Evolutionary conservation across 92 coral and sea anemone species (phyloP), one percentile per base, ranked within the genome.

Genomic region (Hydrozoanthus gracilis): DNA sequence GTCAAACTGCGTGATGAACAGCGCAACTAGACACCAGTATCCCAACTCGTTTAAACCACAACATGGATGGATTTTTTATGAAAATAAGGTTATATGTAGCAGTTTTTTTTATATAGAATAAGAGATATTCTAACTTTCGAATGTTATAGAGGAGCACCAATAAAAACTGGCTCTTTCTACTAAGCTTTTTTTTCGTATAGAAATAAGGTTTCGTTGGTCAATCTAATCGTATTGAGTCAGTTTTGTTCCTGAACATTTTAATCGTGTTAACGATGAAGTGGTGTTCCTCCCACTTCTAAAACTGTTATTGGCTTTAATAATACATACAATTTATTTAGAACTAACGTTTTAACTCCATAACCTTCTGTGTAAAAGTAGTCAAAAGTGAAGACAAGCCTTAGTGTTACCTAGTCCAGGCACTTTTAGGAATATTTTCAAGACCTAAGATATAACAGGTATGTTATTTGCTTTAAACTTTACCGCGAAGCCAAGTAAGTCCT

Each of bases 361-460:
- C 61, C 61, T 54, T 54, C 61, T 54, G 61, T 54, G 61, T n/a
- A n/a, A n/a, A n/a, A n/a, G n/a, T n/a, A n/a, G n/a, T 54, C 61
- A 54, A 54, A 54, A 54, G 61, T 54, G 61, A 54, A 54, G 61
- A 0, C 61, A 54, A 54, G n/a, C n/a, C n/a, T n/a, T n/a, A n/a
- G 61, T 54, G 61, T 54, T 0, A 54, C 61, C 61, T 54, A 54
- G 61, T 54, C 61, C 61, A 54, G 61, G 61, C 61, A 54, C 61
- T 54, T 54, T 54, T 54, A 54, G 61, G 61, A 54, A 54, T 54
- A n/a, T 54, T 54, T 54, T 54, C 61, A 54, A 54, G 61, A 54
- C 61, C 61, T 54, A 54, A 54, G 61, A 54, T 54, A 54, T 54
- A 2, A 54, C 61, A 54, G 61, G 61, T 54, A 2, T 54, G 61